Conservation (phyloP, 2,888 invertebrate species). For the Dasysyrphus tricinctus region DNA sequence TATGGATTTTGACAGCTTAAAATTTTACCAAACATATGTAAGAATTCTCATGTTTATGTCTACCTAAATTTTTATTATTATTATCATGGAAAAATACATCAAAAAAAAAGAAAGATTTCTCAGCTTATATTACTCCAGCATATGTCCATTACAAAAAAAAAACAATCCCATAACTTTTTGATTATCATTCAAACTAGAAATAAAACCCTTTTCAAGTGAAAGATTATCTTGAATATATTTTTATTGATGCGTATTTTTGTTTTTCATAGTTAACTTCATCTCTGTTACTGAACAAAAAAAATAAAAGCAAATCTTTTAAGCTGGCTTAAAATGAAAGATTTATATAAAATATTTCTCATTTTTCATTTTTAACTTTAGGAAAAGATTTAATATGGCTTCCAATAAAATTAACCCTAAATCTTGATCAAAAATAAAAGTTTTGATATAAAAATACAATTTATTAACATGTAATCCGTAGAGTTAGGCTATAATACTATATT, state of each 20-base stretch:
- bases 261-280: too few species aligned
- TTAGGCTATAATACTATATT: neutral
- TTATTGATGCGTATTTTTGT: neutral
- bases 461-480: neutral
- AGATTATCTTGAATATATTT: neutral
- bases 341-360: neutral
- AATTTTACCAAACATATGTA: too few species aligned
- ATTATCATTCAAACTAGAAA: neutral
- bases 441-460: conserved; percentile 13
- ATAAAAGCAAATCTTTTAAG: neutral
- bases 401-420: conserved; percentile 17
- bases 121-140: too few species aligned
- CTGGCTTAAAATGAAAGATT: neutral
- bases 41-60: too few species aligned
- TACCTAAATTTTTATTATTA: too few species aligned
- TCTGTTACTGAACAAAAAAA: too few species aligned
- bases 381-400: neutral
- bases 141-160: too few species aligned
- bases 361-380: neutral
- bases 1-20: too few species aligned
- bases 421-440: conserved; percentile 15
- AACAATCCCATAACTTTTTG: neutral
- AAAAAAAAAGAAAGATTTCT: too few species aligned
- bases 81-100: too few species aligned
- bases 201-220: neutral